Evolutionary conservation across 2,113 vertebrate genomes (phyloP).

Genomic region (Periophthalmus modestus): DNA sequence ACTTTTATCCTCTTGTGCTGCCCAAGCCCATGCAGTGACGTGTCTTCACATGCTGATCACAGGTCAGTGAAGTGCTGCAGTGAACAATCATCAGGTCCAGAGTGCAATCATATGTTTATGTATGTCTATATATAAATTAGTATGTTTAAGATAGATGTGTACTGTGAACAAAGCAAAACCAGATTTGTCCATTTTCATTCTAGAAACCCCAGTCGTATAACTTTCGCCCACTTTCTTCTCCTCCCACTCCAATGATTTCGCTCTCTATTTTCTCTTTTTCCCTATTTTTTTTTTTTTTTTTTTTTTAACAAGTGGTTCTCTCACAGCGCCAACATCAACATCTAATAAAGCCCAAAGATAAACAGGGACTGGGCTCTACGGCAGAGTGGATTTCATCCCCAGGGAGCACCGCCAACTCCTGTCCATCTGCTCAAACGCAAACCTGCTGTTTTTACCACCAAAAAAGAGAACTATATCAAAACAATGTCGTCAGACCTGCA

Average conservation of each 20-base stretch:
- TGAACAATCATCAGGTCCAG: too few species aligned
- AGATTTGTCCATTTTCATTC: conserved; percentile 13
- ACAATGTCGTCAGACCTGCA: conserved; percentile 55
- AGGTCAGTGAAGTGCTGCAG: conserved; percentile 38
- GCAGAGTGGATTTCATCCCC: conserved; percentile 78
- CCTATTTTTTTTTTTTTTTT: conserved; percentile 70
- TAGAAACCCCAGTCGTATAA: conserved; percentile 20
- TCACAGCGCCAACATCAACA: conserved; percentile 79
- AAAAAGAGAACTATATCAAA: conserved; percentile 43
- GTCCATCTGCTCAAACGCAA: conserved; percentile 79
- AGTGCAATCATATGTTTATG: background rate
- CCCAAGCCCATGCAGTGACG: conserved; percentile 47
- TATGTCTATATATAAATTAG: background rate
- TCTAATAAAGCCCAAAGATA: conserved; percentile 80
- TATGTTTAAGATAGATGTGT: background rate
- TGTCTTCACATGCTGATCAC: conserved; percentile 16
- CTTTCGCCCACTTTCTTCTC: conserved; percentile 20
- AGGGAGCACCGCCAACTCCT: conserved; percentile 74
- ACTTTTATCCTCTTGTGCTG: conserved; percentile 26
- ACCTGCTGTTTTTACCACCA: conserved; percentile 70
- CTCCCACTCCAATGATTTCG: conserved; percentile 4
- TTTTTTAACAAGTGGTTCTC: conserved; percentile 77
- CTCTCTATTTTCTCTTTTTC: conserved; percentile 30
- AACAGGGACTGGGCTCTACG: conserved; percentile 73
- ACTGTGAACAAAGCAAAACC: background rate